These are phyloP conservation scores for Apodemia hepburni DNA, from an alignment of 2,888 invertebrate species.

Conservation along the genomic window DNA sequence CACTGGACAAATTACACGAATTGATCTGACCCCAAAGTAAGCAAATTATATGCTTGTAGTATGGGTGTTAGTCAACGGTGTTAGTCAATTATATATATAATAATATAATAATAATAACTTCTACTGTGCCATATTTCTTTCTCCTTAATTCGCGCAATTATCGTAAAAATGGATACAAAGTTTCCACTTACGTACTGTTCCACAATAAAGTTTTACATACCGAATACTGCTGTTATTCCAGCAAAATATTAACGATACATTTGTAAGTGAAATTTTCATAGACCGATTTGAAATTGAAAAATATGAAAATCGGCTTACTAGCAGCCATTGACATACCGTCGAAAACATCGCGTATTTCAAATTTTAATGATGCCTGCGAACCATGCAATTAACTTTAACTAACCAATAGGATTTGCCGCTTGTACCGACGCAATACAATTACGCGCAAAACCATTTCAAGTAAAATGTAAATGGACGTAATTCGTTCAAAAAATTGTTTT, in stretches of 20 bases:
- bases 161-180: too few relatives aligned
- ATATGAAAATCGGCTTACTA: conserved; percentile 13
- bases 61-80: too few relatives aligned
- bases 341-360: conserved; percentile 3
- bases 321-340: conserved; percentile 1
- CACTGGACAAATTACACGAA: too few relatives aligned
- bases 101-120: too few relatives aligned
- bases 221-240: not conserved
- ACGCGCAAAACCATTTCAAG: not conserved
- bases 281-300: conserved; percentile 7
- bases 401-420: conserved; percentile 2
- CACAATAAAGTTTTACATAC: conserved; percentile 12
- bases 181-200: too few relatives aligned
- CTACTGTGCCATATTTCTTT: too few relatives aligned
- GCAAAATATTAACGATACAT: not conserved
- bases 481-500: not conserved
- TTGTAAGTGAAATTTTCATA: conserved; percentile 3
- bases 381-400: conserved; percentile 12
- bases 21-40: too few relatives aligned
- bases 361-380: conserved; percentile 10
- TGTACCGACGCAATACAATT: not conserved
- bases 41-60: too few relatives aligned
- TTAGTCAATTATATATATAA: too few relatives aligned
- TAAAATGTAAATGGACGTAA: not conserved
- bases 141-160: too few relatives aligned